These are phyloP conservation scores for Poecilia picta DNA, from an alignment of 2,797 vertebrate genomes.

Conservation along the genomic window DNA sequence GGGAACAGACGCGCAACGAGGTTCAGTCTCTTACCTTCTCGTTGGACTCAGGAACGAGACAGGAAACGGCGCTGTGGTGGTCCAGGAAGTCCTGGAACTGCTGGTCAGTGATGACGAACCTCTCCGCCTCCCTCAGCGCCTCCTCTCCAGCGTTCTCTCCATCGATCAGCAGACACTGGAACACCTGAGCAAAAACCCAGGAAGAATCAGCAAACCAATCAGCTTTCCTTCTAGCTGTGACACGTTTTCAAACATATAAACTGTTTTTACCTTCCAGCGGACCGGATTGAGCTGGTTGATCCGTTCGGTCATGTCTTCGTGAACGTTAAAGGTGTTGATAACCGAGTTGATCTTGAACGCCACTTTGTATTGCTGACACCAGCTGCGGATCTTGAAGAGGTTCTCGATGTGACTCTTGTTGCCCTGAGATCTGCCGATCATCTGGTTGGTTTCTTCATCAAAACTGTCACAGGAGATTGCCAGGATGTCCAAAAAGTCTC, in stretches of 20 bases:
- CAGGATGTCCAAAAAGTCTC: conserved; percentile 90
- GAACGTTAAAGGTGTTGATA: conserved; percentile 90
- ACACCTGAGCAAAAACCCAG: conserved; percentile 81
- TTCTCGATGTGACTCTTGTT: conserved; percentile 90
- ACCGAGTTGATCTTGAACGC: conserved; percentile 98
- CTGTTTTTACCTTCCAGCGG: conserved; percentile 89
- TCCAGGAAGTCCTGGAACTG: conserved; percentile 89
- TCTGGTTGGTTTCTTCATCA: conserved; percentile 87
- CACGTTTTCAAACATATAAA: background rate
- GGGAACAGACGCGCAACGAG: background rate
- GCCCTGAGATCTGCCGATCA: conserved; percentile 90
- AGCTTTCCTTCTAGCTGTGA: background rate
- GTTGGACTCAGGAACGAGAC: conserved; percentile 93
- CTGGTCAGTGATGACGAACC: conserved; percentile 85
- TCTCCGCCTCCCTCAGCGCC: conserved; percentile 88
- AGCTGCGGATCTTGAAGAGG: conserved; percentile 84
- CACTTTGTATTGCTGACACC: conserved; percentile 89
- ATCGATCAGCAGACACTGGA: conserved; percentile 93
- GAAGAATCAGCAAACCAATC: background rate
- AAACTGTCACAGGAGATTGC: conserved; percentile 97
- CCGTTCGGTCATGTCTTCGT: conserved; percentile 88
- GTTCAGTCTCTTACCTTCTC: conserved; percentile 84
- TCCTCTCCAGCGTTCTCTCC: conserved; percentile 90
- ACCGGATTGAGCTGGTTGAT: conserved; percentile 86
- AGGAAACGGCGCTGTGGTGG: conserved; percentile 83